A percentile compares a stretch with the other conserved stretches of the same genome.
Evolutionary conservation across 2,113 vertebrate species (phyloP).

Genomic region (Tychaedon coryphoeus): DNA sequence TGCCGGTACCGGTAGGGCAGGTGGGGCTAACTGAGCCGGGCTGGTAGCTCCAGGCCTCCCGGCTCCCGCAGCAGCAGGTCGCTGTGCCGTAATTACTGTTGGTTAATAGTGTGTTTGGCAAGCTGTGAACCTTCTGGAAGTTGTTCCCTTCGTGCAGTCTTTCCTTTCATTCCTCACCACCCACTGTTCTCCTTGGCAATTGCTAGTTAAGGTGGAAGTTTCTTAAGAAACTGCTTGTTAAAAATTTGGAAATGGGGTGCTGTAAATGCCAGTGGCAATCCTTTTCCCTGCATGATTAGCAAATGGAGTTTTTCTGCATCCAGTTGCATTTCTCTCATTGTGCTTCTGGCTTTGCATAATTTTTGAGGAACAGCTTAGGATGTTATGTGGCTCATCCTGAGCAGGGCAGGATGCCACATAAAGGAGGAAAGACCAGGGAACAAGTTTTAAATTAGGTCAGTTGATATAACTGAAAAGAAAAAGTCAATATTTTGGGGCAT

Average conservation of each 20-base stretch:
- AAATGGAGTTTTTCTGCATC: neutral
- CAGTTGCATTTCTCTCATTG: neutral
- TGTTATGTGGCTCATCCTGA: neutral
- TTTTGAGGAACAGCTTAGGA: neutral
- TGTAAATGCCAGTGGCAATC: neutral
- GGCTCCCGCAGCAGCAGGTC: neutral
- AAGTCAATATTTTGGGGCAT: neutral
- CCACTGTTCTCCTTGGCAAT: constrained; percentile 10
- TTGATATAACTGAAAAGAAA: neutral
- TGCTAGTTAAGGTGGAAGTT: constrained; percentile 37
- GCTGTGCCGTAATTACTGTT: neutral
- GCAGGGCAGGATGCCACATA: neutral
- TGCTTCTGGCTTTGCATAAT: neutral
- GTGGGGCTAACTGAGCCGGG: neutral
- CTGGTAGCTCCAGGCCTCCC: neutral
- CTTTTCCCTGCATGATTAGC: constrained; percentile 3
- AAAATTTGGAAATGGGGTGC: constrained; percentile 2
- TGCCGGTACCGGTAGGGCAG: constrained; percentile 20
- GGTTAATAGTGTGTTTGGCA: constrained; percentile 5
- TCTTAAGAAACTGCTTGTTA: constrained; percentile 49
- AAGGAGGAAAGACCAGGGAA: neutral
- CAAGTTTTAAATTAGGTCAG: neutral
- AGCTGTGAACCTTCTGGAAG: neutral
- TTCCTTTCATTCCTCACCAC: constrained; percentile 42
- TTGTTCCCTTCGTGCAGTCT: neutral